Evolutionary conservation across 2,888 invertebrate genomes (phyloP).

Genomic region (Eupithecia vulgata): DNA sequence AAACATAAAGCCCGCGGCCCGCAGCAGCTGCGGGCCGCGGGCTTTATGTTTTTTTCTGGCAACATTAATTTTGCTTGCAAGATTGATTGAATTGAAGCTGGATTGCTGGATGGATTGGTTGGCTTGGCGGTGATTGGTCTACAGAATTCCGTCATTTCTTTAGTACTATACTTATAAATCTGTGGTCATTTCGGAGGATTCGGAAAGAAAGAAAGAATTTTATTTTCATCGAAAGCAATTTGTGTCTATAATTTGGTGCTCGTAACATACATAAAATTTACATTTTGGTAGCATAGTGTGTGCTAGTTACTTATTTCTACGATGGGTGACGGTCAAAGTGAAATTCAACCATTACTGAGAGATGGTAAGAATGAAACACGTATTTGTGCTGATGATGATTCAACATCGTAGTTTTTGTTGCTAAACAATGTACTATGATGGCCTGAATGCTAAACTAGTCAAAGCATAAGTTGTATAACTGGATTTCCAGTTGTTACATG

Average conservation of each 20-base stretch:
- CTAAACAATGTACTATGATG: slow-evolving; percentile 67
- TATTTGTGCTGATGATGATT: slow-evolving; percentile 78
- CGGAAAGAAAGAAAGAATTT: too few relatives aligned
- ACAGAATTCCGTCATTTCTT: too few relatives aligned
- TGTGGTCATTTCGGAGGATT: too few relatives aligned
- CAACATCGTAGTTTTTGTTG: slow-evolving; percentile 73
- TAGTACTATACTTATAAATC: too few relatives aligned
- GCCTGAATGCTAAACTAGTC: slow-evolving; percentile 43
- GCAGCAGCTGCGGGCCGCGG: too few relatives aligned
- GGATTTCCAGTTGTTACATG: slow-evolving; percentile 56
- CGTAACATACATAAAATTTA: slow-evolving; percentile 9
- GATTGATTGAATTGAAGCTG: neutral
- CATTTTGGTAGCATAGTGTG: slow-evolving; percentile 45
- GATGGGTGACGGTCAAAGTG: slow-evolving; percentile 87
- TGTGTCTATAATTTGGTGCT: slow-evolving; percentile 25
- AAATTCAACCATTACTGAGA: slow-evolving; percentile 85
- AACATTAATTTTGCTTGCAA: slow-evolving; percentile 8
- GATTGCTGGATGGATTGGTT: neutral
- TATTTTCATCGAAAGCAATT: slow-evolving; percentile 31
- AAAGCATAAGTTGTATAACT: slow-evolving; percentile 61
- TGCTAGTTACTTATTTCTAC: slow-evolving; percentile 42
- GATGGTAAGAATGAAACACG: slow-evolving; percentile 66
- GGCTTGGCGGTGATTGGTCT: neutral
- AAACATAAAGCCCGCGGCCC: too few relatives aligned
- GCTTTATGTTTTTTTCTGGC: too few relatives aligned